Percentiles rank a stretch among this genome's conserved stretches.
Evolutionary conservation across 35 echinoderm and acorn worm genomes (phyloP).

Genomic region (Diadema setosum): DNA sequence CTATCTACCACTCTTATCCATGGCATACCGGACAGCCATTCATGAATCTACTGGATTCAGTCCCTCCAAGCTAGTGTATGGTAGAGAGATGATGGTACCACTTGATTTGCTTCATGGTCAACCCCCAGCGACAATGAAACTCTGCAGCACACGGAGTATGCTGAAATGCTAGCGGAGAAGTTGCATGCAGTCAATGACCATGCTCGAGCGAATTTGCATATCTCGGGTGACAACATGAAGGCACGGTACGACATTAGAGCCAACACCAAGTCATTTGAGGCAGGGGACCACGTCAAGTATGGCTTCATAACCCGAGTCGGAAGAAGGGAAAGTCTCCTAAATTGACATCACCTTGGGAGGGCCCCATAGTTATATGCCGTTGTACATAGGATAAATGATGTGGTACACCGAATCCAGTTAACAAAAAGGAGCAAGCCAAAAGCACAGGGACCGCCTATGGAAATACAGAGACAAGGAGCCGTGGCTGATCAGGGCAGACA

Average conservation of each 20-base stretch:
- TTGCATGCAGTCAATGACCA: neutral
- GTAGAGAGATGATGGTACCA: neutral
- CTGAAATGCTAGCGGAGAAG: neutral
- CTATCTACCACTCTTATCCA: neutral
- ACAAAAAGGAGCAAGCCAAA: constrained; percentile 1
- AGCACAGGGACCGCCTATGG: constrained; percentile 37
- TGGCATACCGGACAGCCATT: neutral
- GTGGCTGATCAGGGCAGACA: neutral
- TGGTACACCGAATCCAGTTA: constrained; percentile 36
- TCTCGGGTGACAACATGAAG: neutral
- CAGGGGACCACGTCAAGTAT: constrained; percentile 17
- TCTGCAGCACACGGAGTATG: neutral
- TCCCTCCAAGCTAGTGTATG: constrained; percentile 38
- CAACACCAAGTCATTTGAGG: neutral
- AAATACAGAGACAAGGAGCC: constrained; percentile 18
- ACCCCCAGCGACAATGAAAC: neutral
- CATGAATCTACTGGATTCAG: constrained; percentile 34
- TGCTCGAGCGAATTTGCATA: neutral
- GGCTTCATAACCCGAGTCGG: neutral
- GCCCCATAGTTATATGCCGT: constrained; percentile 32
- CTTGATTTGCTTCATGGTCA: neutral
- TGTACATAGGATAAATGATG: constrained; percentile 27
- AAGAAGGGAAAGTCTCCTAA: constrained; percentile 35
- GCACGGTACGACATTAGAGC: neutral
- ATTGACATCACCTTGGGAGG: constrained; percentile 23